phyloP scores from a whole-genome alignment of 2,888 invertebrate genomes.

The Agonopterix heracliana region DNA sequence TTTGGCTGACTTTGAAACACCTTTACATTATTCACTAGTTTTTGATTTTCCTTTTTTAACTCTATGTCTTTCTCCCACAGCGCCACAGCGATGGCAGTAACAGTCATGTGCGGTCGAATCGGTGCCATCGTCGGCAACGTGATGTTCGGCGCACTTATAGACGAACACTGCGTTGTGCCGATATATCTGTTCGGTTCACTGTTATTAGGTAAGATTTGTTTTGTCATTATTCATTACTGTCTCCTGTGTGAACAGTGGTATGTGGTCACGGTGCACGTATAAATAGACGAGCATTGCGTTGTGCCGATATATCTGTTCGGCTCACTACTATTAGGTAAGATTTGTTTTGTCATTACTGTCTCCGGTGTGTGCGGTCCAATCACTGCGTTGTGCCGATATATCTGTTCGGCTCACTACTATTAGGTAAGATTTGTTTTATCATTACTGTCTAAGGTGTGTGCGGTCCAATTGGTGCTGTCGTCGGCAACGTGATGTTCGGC shows the following conservation, averaged over 20 bases:
- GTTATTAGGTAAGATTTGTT: conserved; percentile 66
- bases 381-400: conserved; percentile 77
- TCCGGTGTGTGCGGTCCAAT: too few relatives aligned
- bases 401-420: conserved; percentile 73
- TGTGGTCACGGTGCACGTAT: too few relatives aligned
- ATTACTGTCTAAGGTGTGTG: conserved; percentile 58
- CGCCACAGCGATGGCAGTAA: conserved; percentile 76
- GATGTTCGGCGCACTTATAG: conserved; percentile 74
- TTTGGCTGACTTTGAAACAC: too few relatives aligned
- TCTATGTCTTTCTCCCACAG: conserved; percentile 34
- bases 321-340: too few relatives aligned
- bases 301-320: too few relatives aligned
- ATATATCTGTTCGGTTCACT: conserved; percentile 76
- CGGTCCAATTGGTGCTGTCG: conserved; percentile 76
- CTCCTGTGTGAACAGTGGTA: conserved; percentile 70
- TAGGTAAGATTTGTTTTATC: conserved; percentile 55
- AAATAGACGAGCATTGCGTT: too few relatives aligned
- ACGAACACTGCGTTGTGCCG: conserved; percentile 73
- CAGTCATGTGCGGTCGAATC: conserved; percentile 75
- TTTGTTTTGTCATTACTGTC: too few relatives aligned
- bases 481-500: conserved; percentile 77
- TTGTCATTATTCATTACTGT: background rate
- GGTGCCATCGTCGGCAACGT: conserved; percentile 78
- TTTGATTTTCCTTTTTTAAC: background rate
- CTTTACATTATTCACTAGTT: background rate